Base-by-base conservation (phyloP, 2,113 vertebrate genomes). In the Dascyllus trimaculatus region DNA sequence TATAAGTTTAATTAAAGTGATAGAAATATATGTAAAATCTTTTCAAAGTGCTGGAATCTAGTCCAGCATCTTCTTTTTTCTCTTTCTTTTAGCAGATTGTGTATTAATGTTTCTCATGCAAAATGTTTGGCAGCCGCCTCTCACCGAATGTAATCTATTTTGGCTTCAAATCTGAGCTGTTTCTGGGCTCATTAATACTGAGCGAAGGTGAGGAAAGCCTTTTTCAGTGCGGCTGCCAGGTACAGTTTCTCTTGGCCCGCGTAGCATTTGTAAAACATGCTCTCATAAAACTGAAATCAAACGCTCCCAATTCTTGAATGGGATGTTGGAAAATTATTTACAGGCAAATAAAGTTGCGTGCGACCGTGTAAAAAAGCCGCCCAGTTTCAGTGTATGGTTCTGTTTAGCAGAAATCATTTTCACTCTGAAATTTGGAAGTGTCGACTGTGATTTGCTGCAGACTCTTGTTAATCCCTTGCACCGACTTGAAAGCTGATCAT, bases 401-500 rank as follows among this genome's bases (percentile, higher is more conserved):
- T 89, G 86, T 82, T 90, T 86, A 90, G 82, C 84, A 74, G 75
- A 87, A 86, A 89, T 88, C 18, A 85, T 88, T 91, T 85, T 83
- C 73, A 60, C 81, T 76, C 56, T 0, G 26, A 78, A 80, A 90
- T 85, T 77, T 88, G 76, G 78, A 85, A 62, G 68, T 43, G 72
- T 84, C 19, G 19, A 35, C 72, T 53, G 45, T 85, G 86, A 86
- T 91, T 91, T 66, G 95, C 83, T 95, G 77, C 85, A 82, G 82
- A 82, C 76, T 82, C 46, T 78, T 54, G 78, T 65, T 90, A 85
- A 86, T 88, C 75, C 78, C 43, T 62, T 54, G 63, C 53, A 49
- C 75, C 70, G 65, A 65, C 71, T 75, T 75, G 58, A 73, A 80
- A 75, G 96, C 88, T 96, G 95, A 19, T 95, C 95, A 95, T 97